Percentiles rank a stretch among this genome's conserved stretches.
Conservation (phyloP, 2,113 vertebrate genomes). For the Uropsilus gracilis region DNA sequence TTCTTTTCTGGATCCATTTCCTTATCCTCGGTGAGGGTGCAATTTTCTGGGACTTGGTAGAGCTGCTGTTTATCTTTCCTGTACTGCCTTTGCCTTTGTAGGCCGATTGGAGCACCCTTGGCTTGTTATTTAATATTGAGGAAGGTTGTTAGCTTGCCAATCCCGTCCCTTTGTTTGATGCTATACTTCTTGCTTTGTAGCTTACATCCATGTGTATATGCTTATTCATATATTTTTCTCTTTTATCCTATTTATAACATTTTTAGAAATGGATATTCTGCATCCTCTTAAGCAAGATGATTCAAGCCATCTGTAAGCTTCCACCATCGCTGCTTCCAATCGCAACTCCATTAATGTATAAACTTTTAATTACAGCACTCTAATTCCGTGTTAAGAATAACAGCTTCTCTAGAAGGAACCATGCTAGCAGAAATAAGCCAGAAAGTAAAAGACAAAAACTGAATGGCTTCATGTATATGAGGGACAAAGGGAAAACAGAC, state of each 20-base stretch:
- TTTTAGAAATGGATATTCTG: conserved; percentile 51
- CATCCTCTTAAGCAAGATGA: conserved; percentile 62
- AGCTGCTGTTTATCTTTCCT: no score
- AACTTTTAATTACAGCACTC: conserved; percentile 83
- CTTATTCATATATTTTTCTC: conserved; percentile 59
- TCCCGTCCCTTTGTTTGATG: conserved; percentile 53
- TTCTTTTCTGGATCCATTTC: no score
- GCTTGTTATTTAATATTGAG: conserved; percentile 61
- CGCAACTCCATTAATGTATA: conserved; percentile 81
- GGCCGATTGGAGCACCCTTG: no score
- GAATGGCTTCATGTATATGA: no score
- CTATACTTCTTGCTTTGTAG: conserved; percentile 58
- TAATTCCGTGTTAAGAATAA: conserved; percentile 82
- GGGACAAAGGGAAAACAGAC: no score
- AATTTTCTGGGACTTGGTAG: no score
- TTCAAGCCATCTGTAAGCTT: conserved; percentile 73
- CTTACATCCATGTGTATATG: conserved; percentile 49
- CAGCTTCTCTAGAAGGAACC: no score
- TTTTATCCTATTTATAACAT: conserved; percentile 65
- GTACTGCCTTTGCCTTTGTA: no score
- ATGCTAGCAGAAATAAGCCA: no score
- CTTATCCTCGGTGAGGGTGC: no score
- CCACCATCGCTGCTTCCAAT: conserved; percentile 70
- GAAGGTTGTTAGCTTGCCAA: conserved; percentile 39
- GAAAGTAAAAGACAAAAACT: no score